Percentiles rank a stretch among this genome's conserved stretches.
These are phyloP conservation scores for Meleagris gallopavo DNA, from an alignment of 2,113 vertebrate genomes.

Conservation along the genomic window DNA sequence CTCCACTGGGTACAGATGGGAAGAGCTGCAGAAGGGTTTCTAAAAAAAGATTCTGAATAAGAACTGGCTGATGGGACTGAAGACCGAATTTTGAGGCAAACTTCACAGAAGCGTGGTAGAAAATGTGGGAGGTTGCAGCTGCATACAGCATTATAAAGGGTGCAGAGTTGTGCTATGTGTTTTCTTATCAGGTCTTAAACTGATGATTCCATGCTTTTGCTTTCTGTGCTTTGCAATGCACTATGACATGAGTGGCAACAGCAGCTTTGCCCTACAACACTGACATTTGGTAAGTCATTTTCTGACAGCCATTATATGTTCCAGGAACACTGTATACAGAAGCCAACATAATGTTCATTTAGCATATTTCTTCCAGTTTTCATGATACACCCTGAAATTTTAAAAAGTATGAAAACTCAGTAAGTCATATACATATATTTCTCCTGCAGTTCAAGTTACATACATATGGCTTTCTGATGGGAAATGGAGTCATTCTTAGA, in stretches of 20 bases:
- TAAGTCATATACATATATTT: background rate
- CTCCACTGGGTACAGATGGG: background rate
- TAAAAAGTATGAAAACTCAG: background rate
- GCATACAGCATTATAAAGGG: background rate
- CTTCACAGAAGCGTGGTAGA: background rate
- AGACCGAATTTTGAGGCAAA: background rate
- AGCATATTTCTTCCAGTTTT: background rate
- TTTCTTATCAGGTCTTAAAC: background rate
- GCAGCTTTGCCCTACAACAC: background rate
- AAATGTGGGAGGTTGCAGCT: background rate
- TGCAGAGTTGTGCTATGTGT: fast-evolving
- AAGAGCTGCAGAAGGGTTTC: background rate
- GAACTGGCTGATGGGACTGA: background rate
- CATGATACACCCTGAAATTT: background rate
- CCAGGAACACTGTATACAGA: background rate
- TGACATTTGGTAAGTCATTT: background rate
- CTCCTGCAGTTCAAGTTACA: background rate
- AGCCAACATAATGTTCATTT: background rate
- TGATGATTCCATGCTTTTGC: background rate
- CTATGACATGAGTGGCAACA: background rate
- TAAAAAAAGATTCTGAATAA: background rate
- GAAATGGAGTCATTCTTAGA: background rate
- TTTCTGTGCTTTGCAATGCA: no score
- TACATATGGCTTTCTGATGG: background rate
- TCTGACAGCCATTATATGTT: background rate